Percentiles rank a stretch among this genome's conserved stretches.
Conservation (phyloP, 2,797 vertebrate species). For the Melanotaenia boesemani region DNA sequence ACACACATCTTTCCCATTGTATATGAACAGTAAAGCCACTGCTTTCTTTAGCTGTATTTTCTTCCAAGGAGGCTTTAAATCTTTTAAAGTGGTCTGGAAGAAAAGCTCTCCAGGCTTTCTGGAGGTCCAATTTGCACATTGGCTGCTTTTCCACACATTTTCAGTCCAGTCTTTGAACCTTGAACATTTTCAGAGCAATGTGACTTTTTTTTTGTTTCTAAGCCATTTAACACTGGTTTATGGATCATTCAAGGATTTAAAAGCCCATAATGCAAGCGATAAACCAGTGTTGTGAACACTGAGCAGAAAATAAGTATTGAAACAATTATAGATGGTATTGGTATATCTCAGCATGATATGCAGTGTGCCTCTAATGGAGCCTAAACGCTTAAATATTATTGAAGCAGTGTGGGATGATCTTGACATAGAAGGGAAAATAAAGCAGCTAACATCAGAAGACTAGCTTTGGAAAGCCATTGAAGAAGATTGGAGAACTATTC, state of each 20-base stretch:
- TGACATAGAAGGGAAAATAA: too few species aligned
- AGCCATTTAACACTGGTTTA: background rate
- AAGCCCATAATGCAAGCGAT: too few species aligned
- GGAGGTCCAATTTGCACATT: background rate
- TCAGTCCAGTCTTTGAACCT: background rate
- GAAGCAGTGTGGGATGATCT: too few species aligned
- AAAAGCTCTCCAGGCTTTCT: background rate
- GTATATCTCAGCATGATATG: background rate
- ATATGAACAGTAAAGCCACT: background rate
- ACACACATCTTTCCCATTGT: background rate
- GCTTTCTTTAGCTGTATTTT: background rate
- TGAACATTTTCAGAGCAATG: background rate
- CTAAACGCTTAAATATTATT: too few species aligned
- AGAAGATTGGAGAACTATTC: too few species aligned
- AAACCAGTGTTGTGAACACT: background rate
- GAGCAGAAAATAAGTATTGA: background rate
- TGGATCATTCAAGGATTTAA: background rate
- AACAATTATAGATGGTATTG: background rate
- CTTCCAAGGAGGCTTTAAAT: background rate
- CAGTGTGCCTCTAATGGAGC: background rate
- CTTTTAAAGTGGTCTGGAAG: background rate
- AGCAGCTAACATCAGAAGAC: too few species aligned
- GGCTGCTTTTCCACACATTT: background rate
- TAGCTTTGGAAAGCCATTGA: too few species aligned
- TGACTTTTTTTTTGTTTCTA: background rate